Percentiles rank a stretch among this genome's conserved stretches.
phyloP scores from a whole-genome alignment of 2,888 invertebrate species.

The Eupithecia tripunctaria region DNA sequence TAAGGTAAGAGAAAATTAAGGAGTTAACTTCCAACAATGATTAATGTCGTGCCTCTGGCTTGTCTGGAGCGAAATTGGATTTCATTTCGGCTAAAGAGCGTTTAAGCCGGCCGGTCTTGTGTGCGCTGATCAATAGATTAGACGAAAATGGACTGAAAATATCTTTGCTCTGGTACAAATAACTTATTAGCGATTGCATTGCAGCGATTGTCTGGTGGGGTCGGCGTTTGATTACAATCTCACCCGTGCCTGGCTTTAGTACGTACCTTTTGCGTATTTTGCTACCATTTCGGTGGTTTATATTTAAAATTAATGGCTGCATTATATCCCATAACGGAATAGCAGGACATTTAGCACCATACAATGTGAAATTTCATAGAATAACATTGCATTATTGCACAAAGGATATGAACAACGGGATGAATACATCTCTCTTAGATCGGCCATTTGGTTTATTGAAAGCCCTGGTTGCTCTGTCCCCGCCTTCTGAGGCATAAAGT shows the following conservation, averaged over 20 bases:
- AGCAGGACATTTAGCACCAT: constrained; percentile 39
- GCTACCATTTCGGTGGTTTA: constrained; percentile 52
- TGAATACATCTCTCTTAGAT: constrained; percentile 67
- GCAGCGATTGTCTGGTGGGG: constrained; percentile 63
- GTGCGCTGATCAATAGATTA: constrained; percentile 65
- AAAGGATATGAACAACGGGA: constrained; percentile 71
- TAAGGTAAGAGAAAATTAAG: constrained; percentile 50
- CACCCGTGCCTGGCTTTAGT: constrained; percentile 55
- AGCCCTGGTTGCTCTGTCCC: constrained; percentile 73
- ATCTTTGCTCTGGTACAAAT: constrained; percentile 66
- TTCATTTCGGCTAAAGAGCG: constrained; percentile 46
- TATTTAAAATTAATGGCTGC: constrained; percentile 44
- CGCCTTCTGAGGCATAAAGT: constrained; percentile 79
- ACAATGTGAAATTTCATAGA: constrained; percentile 50
- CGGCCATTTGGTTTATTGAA: constrained; percentile 79
- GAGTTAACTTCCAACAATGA: constrained; percentile 47
- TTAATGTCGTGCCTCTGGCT: constrained; percentile 47
- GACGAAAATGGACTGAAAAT: constrained; percentile 66
- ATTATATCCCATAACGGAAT: constrained; percentile 46
- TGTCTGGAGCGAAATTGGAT: constrained; percentile 44
- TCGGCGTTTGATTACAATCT: constrained; percentile 66
- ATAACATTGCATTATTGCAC: constrained; percentile 73
- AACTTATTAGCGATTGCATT: constrained; percentile 72
- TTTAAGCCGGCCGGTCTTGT: constrained; percentile 54
- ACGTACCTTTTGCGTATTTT: constrained; percentile 57